Evolutionary conservation across 92 coral and sea anemone species (phyloP), one percentile per base, ranked within the genome.

Genomic region (Zoanthus sociatus): DNA sequence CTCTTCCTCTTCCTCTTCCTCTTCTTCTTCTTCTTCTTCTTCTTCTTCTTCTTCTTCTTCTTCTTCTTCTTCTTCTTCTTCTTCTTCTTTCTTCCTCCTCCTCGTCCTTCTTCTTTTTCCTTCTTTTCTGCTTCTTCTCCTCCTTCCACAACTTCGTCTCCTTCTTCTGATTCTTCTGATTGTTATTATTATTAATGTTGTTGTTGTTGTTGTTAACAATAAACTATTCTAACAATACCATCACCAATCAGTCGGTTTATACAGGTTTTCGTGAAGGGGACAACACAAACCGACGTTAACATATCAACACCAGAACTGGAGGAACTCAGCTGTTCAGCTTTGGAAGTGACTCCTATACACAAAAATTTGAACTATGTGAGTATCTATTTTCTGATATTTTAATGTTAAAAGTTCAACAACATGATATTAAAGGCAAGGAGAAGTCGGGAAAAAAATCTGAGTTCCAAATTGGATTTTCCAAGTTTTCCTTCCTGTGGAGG

Each of bases 251-350:
- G 98, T 46, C 95, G 95, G 54, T 94, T 94, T 89, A 61, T 94
- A 30, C 98, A 94, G 79, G 91, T 81, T n/a, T 78, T 94, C 9
- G 92, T 92, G 10, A 33, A 85, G 75, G 93, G 95, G n/a, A 70
- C 71, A 42, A 88, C 88, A 76, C 96, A 90, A 15, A 37, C 88
- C 0, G 87, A 87, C 77, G 63, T 92, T 18, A 78, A 87, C n/a
- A 83, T 94, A 50, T 79, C 87, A 30, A 32, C 95, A 18, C 95
- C 93, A 50, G 91, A 87, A 47, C 86, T 94, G 75, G 32, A 75
- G 18, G 50, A 78, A 33, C 83, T 83, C 58, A 88, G 84, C 87
- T 86, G 91, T 70, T 76, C 91, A 26, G 71, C 92, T 16, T 89
- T 92, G 10, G 75, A 79, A 83, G 69, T 87, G n/a, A 75, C 67